Evolutionary conservation across 2,113 vertebrate genomes (phyloP).

Genomic region (Protobothrops flavoviridis): DNA sequence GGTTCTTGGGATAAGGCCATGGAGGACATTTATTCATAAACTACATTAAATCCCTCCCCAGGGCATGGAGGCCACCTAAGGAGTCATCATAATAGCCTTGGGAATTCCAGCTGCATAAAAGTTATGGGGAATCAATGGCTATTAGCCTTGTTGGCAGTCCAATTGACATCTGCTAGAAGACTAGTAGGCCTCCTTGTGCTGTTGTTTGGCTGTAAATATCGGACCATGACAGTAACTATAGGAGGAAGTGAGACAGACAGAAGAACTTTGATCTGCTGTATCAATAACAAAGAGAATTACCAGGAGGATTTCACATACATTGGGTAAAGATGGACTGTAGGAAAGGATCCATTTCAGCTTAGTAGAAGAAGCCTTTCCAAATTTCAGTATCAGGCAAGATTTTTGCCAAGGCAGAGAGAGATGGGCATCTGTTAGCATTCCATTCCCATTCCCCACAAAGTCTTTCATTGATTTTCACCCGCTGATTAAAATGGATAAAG

Average conservation of each 20-base stretch:
- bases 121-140: neutral
- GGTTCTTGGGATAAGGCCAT: neutral
- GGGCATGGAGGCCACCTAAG: neutral
- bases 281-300: neutral
- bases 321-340: neutral
- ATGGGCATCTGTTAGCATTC: neutral
- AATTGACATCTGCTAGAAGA: neutral
- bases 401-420: neutral
- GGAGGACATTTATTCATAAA: neutral
- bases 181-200: neutral
- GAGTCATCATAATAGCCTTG: neutral
- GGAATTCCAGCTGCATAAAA: neutral
- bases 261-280: neutral
- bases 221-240: neutral
- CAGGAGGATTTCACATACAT: neutral
- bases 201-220: neutral
- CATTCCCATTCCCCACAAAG: neutral
- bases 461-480: neutral
- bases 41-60: neutral
- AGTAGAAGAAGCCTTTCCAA: neutral
- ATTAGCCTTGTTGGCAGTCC: neutral
- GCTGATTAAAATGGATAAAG: neutral
- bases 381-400: neutral
- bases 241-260: neutral
- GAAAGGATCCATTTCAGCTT: neutral